Percentiles rank a stretch among this genome's conserved stretches.
These are phyloP conservation scores for Procambarus clarkii DNA, from an alignment of 1,140 invertebrate species.

Conservation along the genomic window DNA sequence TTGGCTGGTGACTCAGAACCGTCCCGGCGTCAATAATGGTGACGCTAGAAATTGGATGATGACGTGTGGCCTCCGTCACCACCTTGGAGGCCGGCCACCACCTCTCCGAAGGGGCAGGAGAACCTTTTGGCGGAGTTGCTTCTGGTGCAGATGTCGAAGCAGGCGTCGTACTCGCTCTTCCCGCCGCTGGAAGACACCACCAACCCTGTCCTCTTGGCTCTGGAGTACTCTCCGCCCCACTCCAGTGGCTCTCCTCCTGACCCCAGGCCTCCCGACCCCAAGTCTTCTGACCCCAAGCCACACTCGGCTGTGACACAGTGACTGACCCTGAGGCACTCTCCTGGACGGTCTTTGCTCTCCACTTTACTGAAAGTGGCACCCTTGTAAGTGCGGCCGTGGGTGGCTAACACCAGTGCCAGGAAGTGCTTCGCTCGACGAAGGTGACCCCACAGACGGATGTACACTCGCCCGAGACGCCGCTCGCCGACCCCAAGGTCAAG, in stretches of 20 bases:
- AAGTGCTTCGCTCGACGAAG: constrained; percentile 55
- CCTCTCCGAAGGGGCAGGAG: constrained; percentile 46
- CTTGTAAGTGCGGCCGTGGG: constrained; percentile 35
- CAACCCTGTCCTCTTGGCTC: constrained; percentile 20
- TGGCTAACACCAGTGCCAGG: constrained; percentile 19
- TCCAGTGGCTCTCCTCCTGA: background rate
- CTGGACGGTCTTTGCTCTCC: constrained; percentile 21
- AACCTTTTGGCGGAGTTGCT: constrained; percentile 21
- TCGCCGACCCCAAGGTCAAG: constrained; percentile 29
- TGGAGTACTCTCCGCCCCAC: constrained; percentile 4
- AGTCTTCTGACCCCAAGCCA: background rate
- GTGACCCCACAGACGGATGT: constrained; percentile 46
- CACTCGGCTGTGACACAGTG: constrained; percentile 15
- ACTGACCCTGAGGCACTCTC: constrained; percentile 29
- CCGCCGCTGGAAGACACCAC: constrained; percentile 39
- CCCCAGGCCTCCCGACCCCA: constrained; percentile 41
- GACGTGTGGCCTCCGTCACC: background rate
- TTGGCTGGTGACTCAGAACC: background rate
- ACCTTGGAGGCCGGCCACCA: constrained; percentile 15
- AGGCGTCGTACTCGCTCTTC: constrained; percentile 14
- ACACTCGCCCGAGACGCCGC: constrained; percentile 23
- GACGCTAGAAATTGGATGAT: background rate
- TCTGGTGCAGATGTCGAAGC: constrained; percentile 51
- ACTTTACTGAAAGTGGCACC: constrained; percentile 25
- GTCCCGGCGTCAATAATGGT: background rate